Base-by-base conservation (phyloP, 1,140 invertebrate genomes). In the Drosophila bocki region DNA sequence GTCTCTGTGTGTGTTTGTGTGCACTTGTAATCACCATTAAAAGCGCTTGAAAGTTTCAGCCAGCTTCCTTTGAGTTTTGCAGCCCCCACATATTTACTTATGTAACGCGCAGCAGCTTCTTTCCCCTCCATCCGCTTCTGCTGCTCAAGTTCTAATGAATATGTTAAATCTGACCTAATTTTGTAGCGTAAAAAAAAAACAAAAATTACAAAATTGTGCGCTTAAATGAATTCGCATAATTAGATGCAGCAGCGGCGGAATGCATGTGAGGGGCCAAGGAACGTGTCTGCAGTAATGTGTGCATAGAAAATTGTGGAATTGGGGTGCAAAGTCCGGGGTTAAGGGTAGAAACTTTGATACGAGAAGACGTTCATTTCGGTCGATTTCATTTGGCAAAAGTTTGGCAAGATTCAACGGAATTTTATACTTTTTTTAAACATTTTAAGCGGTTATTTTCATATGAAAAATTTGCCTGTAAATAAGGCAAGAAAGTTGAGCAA, bases 111-210 rank as follows among this genome's bases (percentile, higher is more conserved):
- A 22, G 39, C 67, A 57, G 39, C 58, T 53, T 59, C 70, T 33
- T 17, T 17, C 50, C 54, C 44, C 19, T 13, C 29, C 53, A 6
- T 22, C 47, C 37, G n/a, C 56, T 33, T 9, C 44, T 33, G 57
- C 45, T 19, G 59, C 57, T 56, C 65, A 69, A 83, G 70, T 85
- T 90, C 85, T 90, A 84, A 90, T 88, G 84, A 80, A 85, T 90
- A 88, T 88, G 85, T 90, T 88, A 88, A 88, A 90, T 90, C 85
- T 90, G 85, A 88, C 85, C 85, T 70, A 88, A 88, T 88, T 88
- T 81, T 42, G 15, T 29, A 41, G 64, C 44, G 32, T 56, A n/a
- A 70, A 67, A 78, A 60, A 47, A 75, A 29, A 59, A 51, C 33
- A 42, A 56, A 78, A 47, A 57, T 69, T 58, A 60, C 57, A 68